These are phyloP conservation scores for Drosophila guanche DNA, from an alignment of 1,140 invertebrate genomes.

Conservation along the genomic window DNA sequence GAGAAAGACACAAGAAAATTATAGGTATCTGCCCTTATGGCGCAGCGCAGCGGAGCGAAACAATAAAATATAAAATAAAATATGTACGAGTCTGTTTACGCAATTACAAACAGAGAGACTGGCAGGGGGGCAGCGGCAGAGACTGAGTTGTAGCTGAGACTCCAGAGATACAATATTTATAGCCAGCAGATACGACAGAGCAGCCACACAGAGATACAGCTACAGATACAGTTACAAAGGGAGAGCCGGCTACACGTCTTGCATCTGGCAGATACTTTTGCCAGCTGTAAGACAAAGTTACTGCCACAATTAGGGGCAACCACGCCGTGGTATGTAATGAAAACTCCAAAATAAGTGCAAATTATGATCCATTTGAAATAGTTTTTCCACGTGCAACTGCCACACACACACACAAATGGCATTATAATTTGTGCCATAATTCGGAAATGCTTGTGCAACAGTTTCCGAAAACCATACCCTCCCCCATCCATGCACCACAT, in stretches of 20 bases:
- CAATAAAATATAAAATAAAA: constrained; percentile 83
- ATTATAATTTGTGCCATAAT: constrained; percentile 69
- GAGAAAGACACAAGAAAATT: constrained; percentile 81
- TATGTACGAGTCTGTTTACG: constrained; percentile 80
- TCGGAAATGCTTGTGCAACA: constrained; percentile 8
- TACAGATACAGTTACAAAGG: neutral
- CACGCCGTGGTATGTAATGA: constrained; percentile 35
- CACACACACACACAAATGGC: constrained; percentile 47
- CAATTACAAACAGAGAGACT: constrained; percentile 75
- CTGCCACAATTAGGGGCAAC: constrained; percentile 63
- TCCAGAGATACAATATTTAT: constrained; percentile 72
- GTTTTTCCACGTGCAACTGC: constrained; percentile 21
- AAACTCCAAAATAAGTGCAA: constrained; percentile 59
- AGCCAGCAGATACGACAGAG: constrained; percentile 46
- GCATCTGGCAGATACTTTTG: constrained; percentile 65
- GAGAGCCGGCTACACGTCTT: constrained; percentile 1
- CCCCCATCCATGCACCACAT: too few species aligned
- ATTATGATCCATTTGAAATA: constrained; percentile 52
- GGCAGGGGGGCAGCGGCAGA: constrained; percentile 4
- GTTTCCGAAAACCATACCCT: too few species aligned
- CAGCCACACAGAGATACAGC: constrained; percentile 36
- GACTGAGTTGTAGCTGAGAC: constrained; percentile 20
- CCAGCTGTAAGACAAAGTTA: constrained; percentile 30
- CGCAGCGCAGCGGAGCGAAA: constrained; percentile 81
- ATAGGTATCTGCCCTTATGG: constrained; percentile 83